Conservation (phyloP, 2,113 vertebrate species). For the Neomonachus schauinslandi region DNA sequence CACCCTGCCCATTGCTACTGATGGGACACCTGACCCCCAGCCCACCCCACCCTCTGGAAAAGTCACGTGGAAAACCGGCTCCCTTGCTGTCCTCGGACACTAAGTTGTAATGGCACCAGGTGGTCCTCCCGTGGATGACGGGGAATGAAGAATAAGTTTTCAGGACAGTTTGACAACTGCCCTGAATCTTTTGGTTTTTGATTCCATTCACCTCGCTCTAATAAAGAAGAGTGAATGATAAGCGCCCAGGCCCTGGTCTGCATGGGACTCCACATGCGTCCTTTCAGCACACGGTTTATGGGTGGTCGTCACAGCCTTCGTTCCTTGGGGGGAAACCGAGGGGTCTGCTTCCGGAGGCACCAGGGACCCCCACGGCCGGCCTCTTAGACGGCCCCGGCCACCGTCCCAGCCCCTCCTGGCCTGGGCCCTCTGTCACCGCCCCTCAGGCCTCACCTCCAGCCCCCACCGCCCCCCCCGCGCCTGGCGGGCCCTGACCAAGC, state of each 20-base stretch:
- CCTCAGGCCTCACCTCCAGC: not conserved
- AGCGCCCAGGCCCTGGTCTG: too few species aligned
- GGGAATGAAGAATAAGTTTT: not conserved
- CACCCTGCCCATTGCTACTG: not conserved
- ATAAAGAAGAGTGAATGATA: not conserved
- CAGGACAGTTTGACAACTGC: not conserved
- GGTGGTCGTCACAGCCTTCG: not conserved
- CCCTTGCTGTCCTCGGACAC: not conserved
- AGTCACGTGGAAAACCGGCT: too few species aligned
- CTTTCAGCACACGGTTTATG: not conserved
- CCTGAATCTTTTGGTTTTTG: not conserved
- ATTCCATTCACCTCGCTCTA: not conserved
- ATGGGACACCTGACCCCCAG: not conserved
- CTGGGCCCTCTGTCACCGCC: not conserved
- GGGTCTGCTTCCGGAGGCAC: not conserved
- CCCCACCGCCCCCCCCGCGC: not conserved
- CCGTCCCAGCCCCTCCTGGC: not conserved
- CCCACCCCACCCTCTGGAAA: not conserved
- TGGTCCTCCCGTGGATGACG: not conserved
- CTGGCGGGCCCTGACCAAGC: too few species aligned
- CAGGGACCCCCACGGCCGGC: not conserved
- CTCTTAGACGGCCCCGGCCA: accelerated
- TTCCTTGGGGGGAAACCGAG: accelerated
- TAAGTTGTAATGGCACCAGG: not conserved
- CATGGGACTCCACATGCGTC: accelerated